Evolutionary conservation across 2,888 invertebrate species (phyloP).

Genomic region (Serripes groenlandicus): DNA sequence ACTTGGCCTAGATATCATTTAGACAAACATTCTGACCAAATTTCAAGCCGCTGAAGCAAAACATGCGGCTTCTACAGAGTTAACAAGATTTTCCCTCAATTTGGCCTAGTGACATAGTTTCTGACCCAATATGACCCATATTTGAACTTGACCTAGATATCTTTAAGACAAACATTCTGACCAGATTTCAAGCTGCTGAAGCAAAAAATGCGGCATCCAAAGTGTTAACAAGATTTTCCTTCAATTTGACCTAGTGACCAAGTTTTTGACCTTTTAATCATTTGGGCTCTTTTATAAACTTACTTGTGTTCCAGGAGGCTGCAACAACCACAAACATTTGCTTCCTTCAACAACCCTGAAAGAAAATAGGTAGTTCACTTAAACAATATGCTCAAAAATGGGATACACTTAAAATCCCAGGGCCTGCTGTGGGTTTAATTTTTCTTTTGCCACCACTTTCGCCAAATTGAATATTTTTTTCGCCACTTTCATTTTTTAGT

Average conservation of each 20-base stretch:
- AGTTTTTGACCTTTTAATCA: neutral
- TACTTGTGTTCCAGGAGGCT: neutral
- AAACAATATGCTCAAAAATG: neutral
- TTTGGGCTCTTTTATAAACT: neutral
- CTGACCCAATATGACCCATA: too few species aligned
- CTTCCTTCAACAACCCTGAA: constrained; percentile 3
- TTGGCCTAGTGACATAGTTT: too few species aligned
- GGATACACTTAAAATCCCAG: neutral
- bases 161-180: neutral
- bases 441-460: neutral
- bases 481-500: too few species aligned
- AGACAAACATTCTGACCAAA: too few species aligned
- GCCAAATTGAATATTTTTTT: too few species aligned
- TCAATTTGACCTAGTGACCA: neutral
- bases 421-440: neutral
- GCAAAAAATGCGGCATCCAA: neutral
- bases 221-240: neutral
- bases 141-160: too few species aligned
- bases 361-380: neutral
- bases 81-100: too few species aligned
- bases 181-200: neutral
- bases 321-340: constrained; percentile 5
- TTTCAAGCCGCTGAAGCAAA: too few species aligned
- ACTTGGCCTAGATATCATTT: too few species aligned
- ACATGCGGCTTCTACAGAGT: too few species aligned